Evolutionary conservation across 2,113 vertebrate genomes (phyloP).

Genomic region (Petaurus breviceps): DNA sequence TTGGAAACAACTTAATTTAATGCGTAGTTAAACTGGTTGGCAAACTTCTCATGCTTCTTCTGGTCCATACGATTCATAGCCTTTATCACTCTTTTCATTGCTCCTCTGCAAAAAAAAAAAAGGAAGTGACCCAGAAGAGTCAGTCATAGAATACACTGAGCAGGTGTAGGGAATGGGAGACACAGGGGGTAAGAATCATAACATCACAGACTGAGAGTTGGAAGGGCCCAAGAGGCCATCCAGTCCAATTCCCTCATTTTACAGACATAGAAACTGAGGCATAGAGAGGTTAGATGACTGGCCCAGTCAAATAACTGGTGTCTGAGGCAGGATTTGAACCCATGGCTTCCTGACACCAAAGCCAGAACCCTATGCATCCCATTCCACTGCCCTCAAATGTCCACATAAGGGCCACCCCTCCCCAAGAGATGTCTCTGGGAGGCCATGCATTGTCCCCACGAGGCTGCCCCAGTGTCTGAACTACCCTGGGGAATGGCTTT

Average conservation of each 20-base stretch:
- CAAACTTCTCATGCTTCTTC: slow-evolving; percentile 95
- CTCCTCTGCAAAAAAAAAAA: slow-evolving; percentile 84
- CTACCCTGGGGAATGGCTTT: not conserved
- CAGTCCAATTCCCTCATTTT: not conserved
- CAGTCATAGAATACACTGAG: fast-evolving
- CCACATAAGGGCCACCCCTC: not conserved
- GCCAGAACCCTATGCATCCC: not conserved
- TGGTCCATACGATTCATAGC: slow-evolving; percentile 91
- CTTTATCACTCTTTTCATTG: slow-evolving; percentile 88
- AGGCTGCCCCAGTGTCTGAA: not conserved
- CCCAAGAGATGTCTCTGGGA: not conserved
- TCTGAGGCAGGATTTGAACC: not conserved
- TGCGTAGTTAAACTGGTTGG: slow-evolving; percentile 98
- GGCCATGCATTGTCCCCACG: not conserved
- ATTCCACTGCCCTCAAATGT: not conserved
- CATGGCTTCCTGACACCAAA: fast-evolving
- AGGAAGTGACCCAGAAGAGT: not conserved
- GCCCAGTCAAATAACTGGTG: not conserved
- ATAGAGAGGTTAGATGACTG: not conserved
- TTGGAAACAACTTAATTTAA: slow-evolving; percentile 85
- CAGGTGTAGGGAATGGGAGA: not conserved
- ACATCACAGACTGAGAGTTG: not conserved
- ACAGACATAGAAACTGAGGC: not conserved
- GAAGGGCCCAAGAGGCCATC: not conserved
- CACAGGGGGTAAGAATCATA: not conserved